These are phyloP conservation scores for Prolemur simus DNA, from an alignment of 2,113 vertebrate species.

Conservation along the genomic window DNA sequence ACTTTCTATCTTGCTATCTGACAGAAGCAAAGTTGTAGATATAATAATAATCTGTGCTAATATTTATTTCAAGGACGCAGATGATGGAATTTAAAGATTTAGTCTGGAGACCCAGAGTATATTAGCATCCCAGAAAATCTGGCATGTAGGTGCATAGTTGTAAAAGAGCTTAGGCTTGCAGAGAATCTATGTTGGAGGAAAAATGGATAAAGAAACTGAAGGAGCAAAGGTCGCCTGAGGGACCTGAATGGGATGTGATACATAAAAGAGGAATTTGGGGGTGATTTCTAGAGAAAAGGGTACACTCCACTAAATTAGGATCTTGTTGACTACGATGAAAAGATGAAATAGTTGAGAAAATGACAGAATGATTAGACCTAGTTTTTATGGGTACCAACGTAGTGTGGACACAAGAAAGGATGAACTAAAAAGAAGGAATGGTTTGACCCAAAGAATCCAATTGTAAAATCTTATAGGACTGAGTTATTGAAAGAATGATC, in stretches of 20 bases:
- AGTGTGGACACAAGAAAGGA: neutral
- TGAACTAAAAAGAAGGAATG: neutral
- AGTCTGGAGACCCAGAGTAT: neutral
- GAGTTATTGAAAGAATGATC: conserved; percentile 34
- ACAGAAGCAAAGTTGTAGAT: neutral
- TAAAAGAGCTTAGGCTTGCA: neutral
- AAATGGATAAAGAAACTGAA: neutral
- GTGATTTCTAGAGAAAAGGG: neutral
- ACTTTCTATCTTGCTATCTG: neutral
- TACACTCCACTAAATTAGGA: neutral
- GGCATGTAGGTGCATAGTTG: neutral
- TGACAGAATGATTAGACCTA: neutral
- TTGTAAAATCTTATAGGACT: neutral
- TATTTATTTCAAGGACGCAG: neutral
- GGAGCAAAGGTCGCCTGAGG: neutral
- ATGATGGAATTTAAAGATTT: neutral
- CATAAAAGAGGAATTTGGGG: neutral
- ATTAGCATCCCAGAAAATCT: neutral
- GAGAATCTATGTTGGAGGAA: neutral
- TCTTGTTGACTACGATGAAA: neutral
- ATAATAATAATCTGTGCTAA: neutral
- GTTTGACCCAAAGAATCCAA: neutral
- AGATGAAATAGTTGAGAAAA: neutral
- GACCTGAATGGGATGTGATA: neutral
- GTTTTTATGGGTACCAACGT: neutral